Evolutionary conservation across 2,888 invertebrate species (phyloP).

Genomic region (Gibbula magus): DNA sequence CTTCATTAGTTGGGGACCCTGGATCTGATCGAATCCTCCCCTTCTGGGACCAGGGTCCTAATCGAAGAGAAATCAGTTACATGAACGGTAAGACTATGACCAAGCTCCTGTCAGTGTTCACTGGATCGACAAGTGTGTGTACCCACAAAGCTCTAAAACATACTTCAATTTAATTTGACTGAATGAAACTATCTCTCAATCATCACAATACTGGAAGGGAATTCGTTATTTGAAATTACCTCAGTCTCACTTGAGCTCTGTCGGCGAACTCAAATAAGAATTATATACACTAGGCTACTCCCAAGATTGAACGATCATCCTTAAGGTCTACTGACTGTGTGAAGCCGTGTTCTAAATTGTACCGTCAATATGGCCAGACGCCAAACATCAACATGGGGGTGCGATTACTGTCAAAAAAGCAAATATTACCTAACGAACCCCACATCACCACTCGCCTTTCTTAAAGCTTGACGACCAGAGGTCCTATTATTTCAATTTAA

Average conservation of each 20-base stretch:
- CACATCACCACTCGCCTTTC: too few species aligned
- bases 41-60: not conserved
- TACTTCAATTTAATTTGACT: not conserved
- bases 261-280: not conserved
- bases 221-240: not conserved
- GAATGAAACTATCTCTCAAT: not conserved
- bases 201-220: not conserved
- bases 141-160: not conserved
- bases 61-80: not conserved
- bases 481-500: too few species aligned
- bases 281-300: not conserved
- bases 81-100: not conserved
- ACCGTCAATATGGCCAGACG: not conserved
- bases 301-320: not conserved
- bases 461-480: too few species aligned
- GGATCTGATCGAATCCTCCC: not conserved
- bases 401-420: too few species aligned
- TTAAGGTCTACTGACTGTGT: not conserved
- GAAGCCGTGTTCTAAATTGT: not conserved
- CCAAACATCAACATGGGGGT: too few species aligned
- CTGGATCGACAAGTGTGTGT: not conserved
- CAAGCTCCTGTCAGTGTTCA: not conserved
- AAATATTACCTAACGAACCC: too few species aligned
- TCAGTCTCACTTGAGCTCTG: not conserved
- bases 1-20: slow-evolving; percentile 5